phyloP scores from a whole-genome alignment of 2,113 vertebrate genomes.

The Tragelaphus scriptus region DNA sequence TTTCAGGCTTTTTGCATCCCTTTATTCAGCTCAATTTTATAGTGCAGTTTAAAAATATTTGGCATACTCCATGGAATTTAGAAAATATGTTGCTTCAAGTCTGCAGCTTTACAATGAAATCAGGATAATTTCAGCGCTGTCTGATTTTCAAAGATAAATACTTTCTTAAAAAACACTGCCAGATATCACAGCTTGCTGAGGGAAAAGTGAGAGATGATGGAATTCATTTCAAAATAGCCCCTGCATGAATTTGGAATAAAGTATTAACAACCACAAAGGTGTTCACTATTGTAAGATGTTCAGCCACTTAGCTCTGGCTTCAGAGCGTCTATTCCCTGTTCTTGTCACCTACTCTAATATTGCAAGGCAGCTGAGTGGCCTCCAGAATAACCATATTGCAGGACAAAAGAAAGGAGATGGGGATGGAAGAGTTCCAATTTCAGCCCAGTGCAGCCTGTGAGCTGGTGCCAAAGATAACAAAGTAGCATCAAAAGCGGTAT shows the following conservation, averaged over 20 bases:
- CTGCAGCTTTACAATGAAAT: not conserved
- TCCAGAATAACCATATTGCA: conserved; percentile 13
- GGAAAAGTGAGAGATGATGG: not conserved
- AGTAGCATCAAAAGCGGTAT: not conserved
- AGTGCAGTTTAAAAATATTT: conserved; percentile 17
- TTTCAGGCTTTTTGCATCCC: not conserved
- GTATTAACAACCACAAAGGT: not conserved
- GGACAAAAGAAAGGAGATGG: conserved; percentile 26
- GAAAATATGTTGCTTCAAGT: not conserved
- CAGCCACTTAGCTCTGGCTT: not conserved
- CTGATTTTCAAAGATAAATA: conserved; percentile 46
- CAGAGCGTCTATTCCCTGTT: not conserved
- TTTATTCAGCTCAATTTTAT: conserved; percentile 13
- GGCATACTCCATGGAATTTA: not conserved
- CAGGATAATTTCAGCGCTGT: not conserved
- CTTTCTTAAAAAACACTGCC: conserved; percentile 10
- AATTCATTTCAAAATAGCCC: conserved; percentile 18
- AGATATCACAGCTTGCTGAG: not conserved
- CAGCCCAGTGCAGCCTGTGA: not conserved
- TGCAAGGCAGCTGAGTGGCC: not conserved
- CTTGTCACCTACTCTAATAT: not conserved
- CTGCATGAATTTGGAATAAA: not conserved
- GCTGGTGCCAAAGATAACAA: conserved; percentile 42
- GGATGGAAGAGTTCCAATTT: conserved; percentile 12
- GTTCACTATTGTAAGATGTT: not conserved